These are phyloP conservation scores for Diadophis punctatus DNA, from an alignment of 2,113 vertebrate species.

Conservation along the genomic window DNA sequence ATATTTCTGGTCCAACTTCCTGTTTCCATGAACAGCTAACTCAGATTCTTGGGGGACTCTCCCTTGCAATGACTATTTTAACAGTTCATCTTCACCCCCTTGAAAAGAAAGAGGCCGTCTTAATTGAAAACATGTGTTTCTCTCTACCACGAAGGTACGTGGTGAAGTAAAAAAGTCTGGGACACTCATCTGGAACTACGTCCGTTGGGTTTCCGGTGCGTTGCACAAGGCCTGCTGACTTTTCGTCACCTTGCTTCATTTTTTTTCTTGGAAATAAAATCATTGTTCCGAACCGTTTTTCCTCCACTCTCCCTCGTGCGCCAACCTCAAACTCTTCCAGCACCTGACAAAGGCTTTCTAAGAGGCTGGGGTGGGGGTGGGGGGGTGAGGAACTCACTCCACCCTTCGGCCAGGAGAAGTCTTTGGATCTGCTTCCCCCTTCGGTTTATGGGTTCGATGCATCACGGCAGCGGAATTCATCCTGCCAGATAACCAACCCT, in stretches of 20 bases:
- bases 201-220: background rate
- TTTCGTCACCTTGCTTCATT: background rate
- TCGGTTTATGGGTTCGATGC: background rate
- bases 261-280: background rate
- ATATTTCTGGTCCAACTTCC: background rate
- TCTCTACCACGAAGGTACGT: background rate
- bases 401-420: background rate
- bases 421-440: background rate
- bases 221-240: background rate
- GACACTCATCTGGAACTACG: too few species aligned
- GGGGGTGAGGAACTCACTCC: too few species aligned
- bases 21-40: background rate
- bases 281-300: background rate
- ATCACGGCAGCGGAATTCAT: slow-evolving; percentile 44
- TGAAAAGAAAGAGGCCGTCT: fast-evolving
- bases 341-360: background rate
- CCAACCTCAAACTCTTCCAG: background rate
- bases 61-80: background rate
- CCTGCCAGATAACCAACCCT: slow-evolving; percentile 41
- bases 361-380: too few species aligned
- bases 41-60: too few species aligned
- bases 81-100: too few species aligned
- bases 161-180: background rate
- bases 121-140: background rate
- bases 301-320: background rate